Base-by-base conservation (phyloP, 2,888 invertebrate species). In the Microctonus hyperodae region DNA sequence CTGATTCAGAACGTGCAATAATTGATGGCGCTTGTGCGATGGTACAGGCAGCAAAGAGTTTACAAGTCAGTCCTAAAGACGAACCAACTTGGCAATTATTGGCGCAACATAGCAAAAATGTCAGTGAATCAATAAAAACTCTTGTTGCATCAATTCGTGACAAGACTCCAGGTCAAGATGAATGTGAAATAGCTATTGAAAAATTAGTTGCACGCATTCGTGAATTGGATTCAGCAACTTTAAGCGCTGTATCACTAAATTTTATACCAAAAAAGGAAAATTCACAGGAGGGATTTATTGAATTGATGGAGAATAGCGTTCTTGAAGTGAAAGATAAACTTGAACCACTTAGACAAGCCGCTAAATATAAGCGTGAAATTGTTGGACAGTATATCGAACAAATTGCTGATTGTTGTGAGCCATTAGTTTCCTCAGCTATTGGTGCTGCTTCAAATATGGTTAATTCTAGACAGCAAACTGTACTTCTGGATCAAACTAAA, bases 81-180 rank as follows among this genome's bases (percentile, higher is more conserved):
- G 93, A 97, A 2, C 89, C 93, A 1, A 95, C 95, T 23, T 98
- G 98, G 97, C 97, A 97, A 82, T 88, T 92, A 67, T 89, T 99
- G 69, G 97, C 98, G 0, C 90, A 90, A 75, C 96, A 97, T 86
- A 97, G 97, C 81, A 97, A 96, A 83, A 92, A 91, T 60, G 97
- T 99, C 0, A 97, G 97, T 0, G 98, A 98, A 83, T 94, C 96
- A 31, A 98, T 99, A 80, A 98, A 98, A 85, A 90, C 91, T 11
- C 88, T 99, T 4, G 97, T 98, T 4, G 91, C 95, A 13, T 94
- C 95, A 71, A 96, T 98, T 75, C 90, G 93, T 88, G 97, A 97
- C 80, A 95, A 95, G 77, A 97, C 98, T 0, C 98, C 98, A 0
- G 98, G 98, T 0, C 97, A 98, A 83, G 90, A 91, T 4, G 98